A percentile compares a stretch with the other conserved stretches of the same genome.
Evolutionary conservation across 2,888 invertebrate genomes (phyloP).

Genomic region (Pristionchus entomophagus): DNA sequence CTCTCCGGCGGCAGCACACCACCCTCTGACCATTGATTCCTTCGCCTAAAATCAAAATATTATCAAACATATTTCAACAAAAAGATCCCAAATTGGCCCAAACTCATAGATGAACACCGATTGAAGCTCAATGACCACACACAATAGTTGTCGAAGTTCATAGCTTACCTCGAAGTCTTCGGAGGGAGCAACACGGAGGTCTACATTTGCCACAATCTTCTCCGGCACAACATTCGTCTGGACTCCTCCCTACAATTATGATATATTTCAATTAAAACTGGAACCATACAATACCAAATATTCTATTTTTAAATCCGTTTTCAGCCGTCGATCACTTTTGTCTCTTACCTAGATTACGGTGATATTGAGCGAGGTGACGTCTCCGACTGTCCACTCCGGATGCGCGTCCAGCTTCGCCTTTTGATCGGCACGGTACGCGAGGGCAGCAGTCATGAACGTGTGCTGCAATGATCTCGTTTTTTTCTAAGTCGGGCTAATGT

Average conservation of each 20-base stretch:
- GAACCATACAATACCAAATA: too few relatives aligned
- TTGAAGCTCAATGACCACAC: not conserved
- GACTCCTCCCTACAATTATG: constrained; percentile 84
- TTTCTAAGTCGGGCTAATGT: too few relatives aligned
- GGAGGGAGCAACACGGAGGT: constrained; percentile 73
- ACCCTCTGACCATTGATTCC: constrained; percentile 61
- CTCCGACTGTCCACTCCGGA: constrained; percentile 82
- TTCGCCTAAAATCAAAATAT: too few relatives aligned
- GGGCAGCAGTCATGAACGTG: constrained; percentile 64
- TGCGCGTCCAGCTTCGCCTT: constrained; percentile 78
- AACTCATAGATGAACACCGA: not conserved
- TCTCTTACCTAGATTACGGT: constrained; percentile 78
- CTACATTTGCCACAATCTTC: constrained; percentile 81
- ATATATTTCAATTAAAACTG: too few relatives aligned
- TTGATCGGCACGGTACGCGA: constrained; percentile 69
- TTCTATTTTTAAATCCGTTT: too few relatives aligned
- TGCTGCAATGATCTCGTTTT: constrained; percentile 60
- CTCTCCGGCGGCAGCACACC: constrained; percentile 69
- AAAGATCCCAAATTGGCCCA: not conserved
- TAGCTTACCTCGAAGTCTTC: constrained; percentile 66
- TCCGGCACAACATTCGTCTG: constrained; percentile 93
- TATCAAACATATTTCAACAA: too few relatives aligned
- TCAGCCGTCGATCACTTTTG: not conserved
- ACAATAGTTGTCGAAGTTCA: not conserved
- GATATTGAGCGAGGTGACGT: constrained; percentile 90